Percentiles rank a stretch among this genome's conserved stretches.
Conservation (phyloP, 2,797 vertebrate genomes). For the Xiphophorus birchmanni region DNA sequence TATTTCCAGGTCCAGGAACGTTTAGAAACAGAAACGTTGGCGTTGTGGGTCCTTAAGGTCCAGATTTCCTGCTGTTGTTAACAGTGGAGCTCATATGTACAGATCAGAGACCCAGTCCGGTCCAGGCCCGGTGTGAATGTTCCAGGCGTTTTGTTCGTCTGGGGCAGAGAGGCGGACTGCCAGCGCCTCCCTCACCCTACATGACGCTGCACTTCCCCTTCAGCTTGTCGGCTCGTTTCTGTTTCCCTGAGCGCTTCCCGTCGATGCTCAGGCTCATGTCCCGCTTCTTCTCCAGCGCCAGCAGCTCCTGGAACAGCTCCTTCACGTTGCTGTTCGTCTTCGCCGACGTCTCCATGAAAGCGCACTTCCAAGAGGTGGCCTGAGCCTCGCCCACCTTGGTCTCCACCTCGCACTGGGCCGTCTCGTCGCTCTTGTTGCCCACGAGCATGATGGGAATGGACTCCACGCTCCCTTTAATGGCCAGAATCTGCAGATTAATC, state of each 20-base stretch:
- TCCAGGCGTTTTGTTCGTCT: not conserved
- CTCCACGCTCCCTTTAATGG: conserved; percentile 93
- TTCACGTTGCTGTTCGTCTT: conserved; percentile 96
- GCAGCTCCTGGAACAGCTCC: conserved; percentile 95
- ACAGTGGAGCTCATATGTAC: conserved; percentile 7
- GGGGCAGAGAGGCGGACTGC: too few species aligned
- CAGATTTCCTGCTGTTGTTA: conserved; percentile 5
- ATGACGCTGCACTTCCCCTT: conserved; percentile 94
- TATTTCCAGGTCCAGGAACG: not conserved
- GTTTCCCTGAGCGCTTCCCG: conserved; percentile 90
- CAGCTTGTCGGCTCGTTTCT: conserved; percentile 89
- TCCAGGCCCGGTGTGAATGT: conserved; percentile 7
- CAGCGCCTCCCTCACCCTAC: conserved; percentile 70
- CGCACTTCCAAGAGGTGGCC: conserved; percentile 91
- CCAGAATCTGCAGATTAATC: conserved; percentile 75
- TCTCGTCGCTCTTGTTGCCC: conserved; percentile 95
- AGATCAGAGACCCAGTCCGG: conserved; percentile 18
- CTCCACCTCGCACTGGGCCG: conserved; percentile 88
- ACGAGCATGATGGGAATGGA: conserved; percentile 95
- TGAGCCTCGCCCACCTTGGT: conserved; percentile 87
- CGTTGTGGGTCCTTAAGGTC: not conserved
- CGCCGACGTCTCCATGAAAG: conserved; percentile 96
- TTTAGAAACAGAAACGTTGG: conserved; percentile 1
- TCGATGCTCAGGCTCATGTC: conserved; percentile 93
- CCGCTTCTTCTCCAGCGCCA: conserved; percentile 91